Base-by-base conservation (phyloP, 1,140 invertebrate species). In the Maniola jurtina region DNA sequence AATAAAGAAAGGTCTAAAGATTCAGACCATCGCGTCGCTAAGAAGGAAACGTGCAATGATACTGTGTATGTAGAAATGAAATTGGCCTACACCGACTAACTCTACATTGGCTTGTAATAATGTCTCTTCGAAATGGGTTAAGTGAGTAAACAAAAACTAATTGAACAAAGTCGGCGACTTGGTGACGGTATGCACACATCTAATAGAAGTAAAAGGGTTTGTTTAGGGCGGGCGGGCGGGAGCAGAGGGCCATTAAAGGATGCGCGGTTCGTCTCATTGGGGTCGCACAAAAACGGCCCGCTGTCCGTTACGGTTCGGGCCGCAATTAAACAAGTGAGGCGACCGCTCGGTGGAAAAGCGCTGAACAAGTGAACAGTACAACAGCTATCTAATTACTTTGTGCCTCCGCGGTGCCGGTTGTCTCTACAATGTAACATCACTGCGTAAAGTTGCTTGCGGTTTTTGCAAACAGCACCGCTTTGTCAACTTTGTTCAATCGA, bases 351-450 rank as follows among this genome's bases (percentile, higher is more conserved):
- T 79, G 80, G 80, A 80, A 85, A 83, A 86, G 72, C 78, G 81
- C 80, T 82, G 83, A 85, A 85, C 80, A 83, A 86, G 77, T 79
- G 75, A 84, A 84, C 80, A 80, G 80, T 79, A 83, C 75, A 83
- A 80, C 77, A 68, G 75, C 77, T 75, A 84, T 86, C 83, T 88
- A 86, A 86, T 85, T 88, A 87, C 83, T 87, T 85, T 80, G 78
- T 74, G 76, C 77, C 80, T 74, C 73, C 74, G 73, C 72, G 70
- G 71, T 62, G 73, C 75, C 75, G 65, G 68, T 75, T 72, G 76
- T 71, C 73, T 73, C 75, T 74, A 78, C 78, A 72, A 76, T 80
- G 75, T 80, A 79, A 72, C 77, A 75, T 80, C 76, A 73, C 72
- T 75, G 70, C 16, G 48, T 72, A 76, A 83, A 84, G 70, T 84